Conservation (phyloP, 2,113 vertebrate species). For the Pomatostomus ruficeps region DNA sequence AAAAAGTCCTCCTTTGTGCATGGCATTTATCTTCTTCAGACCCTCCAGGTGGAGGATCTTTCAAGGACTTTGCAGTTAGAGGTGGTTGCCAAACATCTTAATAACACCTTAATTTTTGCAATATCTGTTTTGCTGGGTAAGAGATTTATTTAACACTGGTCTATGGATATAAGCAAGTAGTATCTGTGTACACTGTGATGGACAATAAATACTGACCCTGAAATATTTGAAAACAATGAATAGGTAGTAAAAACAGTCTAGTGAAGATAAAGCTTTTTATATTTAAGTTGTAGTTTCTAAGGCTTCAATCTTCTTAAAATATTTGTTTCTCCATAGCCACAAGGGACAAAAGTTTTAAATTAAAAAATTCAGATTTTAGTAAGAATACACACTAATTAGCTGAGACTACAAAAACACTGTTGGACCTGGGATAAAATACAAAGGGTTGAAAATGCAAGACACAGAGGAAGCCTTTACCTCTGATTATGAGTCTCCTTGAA, state of each 20-base stretch:
- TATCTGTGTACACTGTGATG: not conserved
- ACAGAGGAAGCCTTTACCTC: not conserved
- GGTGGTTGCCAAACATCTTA: not conserved
- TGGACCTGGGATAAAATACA: not conserved
- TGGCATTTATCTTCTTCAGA: not conserved
- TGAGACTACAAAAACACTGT: not conserved
- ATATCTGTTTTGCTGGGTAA: not conserved
- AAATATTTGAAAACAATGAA: not conserved
- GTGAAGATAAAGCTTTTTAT: not conserved
- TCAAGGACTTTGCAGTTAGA: not conserved
- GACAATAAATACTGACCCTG: not conserved
- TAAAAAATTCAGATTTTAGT: not conserved
- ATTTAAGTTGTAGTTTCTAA: not conserved
- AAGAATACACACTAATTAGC: not conserved
- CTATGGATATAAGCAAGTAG: not conserved
- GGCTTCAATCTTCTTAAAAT: not conserved
- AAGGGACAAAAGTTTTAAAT: not conserved
- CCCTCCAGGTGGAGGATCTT: not conserved
- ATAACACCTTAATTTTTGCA: not conserved
- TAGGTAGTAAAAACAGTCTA: not conserved
- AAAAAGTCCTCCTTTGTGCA: not conserved
- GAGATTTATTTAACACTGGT: not conserved
- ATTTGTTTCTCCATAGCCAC: not conserved
- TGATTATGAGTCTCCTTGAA: not conserved
- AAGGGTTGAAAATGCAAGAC: not conserved